Base-by-base conservation (phyloP, 2,888 invertebrate genomes). In the Drosophila hawaiiensis region DNA sequence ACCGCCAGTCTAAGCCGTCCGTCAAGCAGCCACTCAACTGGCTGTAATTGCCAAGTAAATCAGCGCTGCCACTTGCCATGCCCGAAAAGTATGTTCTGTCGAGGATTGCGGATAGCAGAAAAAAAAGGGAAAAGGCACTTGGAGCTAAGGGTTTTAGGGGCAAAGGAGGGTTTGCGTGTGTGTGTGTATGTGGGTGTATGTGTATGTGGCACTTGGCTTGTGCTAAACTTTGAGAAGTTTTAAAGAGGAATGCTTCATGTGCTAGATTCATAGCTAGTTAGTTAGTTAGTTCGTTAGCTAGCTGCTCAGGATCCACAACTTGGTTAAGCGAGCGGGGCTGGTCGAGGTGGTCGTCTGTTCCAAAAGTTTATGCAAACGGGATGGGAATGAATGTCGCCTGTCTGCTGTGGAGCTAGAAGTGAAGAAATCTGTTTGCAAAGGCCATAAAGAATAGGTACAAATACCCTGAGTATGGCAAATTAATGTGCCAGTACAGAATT, bases 231-330 rank as follows among this genome's bases (percentile, higher is more conserved):
- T 78, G 59, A 67, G 75, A 88, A 84, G 85, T 88, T 84, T 84
- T 88, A 84, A 88, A 78, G 85, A 81, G 89, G 89, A 84, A 88
- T 84, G 89, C 89, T 85, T 84, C 86, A 84, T 88, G 84, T 86
- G 86, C 81, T 85, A 76, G 86, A 89, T 83, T 84, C 84, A 84
- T 85, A 84, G 84, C 87, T 87, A 84, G 84, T 85, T 84, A 83
- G 85, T 83, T 74, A 72, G 80, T 74, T 79, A 84, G 84, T 85
- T 84, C 83, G 85, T 83, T 74, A 72, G 80, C 75, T 79, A 61
- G 68, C 59, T 73, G 61, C 73, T 41, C 65, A 25, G 58, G 35
- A 29, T 47, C 47, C 47, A 25, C 58, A 47, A 54, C 69, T 69
- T 53, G 67, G 28, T n/a, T 28, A 53, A 22, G 29, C 29, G 25